A percentile compares a stretch with the other conserved stretches of the same genome.
These are phyloP conservation scores for Sturmia bella DNA, from an alignment of 2,888 invertebrate genomes.

Conservation along the genomic window DNA sequence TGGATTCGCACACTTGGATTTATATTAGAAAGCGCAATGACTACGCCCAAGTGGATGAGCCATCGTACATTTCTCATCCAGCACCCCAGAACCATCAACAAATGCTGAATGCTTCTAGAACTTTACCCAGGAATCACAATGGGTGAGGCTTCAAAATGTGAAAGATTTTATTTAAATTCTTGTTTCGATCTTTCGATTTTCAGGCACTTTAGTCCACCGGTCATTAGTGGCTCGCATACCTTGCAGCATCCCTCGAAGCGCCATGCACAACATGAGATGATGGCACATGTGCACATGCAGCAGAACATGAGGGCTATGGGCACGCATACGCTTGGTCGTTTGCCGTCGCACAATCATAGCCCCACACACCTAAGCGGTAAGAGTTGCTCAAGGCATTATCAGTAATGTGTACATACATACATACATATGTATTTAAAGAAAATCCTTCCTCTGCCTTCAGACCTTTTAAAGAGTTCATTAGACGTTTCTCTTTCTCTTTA, in stretches of 20 bases:
- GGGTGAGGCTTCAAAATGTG: constrained; percentile 76
- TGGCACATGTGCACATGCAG: constrained; percentile 83
- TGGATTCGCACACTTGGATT: constrained; percentile 98
- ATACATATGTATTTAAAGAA: background rate
- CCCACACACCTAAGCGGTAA: constrained; percentile 83
- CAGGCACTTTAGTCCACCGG: constrained; percentile 82
- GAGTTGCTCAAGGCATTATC: constrained; percentile 49
- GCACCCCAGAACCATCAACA: constrained; percentile 83
- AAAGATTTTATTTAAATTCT: constrained; percentile 71
- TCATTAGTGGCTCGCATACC: constrained; percentile 82
- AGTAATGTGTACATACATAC: background rate
- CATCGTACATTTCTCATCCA: constrained; percentile 83
- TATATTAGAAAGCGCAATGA: constrained; percentile 94
- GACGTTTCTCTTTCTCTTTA: constrained; percentile 22
- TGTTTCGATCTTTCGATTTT: constrained; percentile 69
- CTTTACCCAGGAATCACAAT: constrained; percentile 82
- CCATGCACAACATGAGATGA: constrained; percentile 81
- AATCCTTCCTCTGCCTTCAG: background rate
- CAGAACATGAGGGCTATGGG: constrained; percentile 83
- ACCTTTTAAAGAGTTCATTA: constrained; percentile 3
- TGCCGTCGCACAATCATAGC: constrained; percentile 85
- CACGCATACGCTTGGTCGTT: constrained; percentile 87
- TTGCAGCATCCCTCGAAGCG: constrained; percentile 82
- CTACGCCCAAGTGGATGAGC: constrained; percentile 92
- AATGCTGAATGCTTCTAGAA: constrained; percentile 83